Base-by-base conservation (phyloP, 92 coral and sea anemone genomes). In the Porites divaricata region DNA sequence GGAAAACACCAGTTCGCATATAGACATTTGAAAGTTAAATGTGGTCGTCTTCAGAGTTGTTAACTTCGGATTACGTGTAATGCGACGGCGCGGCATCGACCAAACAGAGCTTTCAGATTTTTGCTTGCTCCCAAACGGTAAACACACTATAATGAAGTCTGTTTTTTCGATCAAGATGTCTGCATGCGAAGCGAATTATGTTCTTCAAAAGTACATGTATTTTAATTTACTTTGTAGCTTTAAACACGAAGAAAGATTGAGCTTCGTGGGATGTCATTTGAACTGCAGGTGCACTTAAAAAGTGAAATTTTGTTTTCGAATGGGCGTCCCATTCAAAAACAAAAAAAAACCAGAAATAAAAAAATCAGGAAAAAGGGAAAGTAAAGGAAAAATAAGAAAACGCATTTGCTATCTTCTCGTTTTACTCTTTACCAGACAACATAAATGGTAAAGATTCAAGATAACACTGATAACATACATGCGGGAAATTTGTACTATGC, bases 61-160 rank as follows among this genome's bases (percentile, higher is more conserved):
- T 79, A 79, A 79, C 51, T 8, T 23, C 62, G 62, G 62, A 24
- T 67, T 79, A 24, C 23, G 74, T 68, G 15, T 52, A 67, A 54
- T 10, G 75, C 45, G 4, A 6, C 45, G 45, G 4, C 52, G 13
- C 17, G 53, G 13, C 83, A 1, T 79, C 76, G 50, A 52, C 26
- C 74, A 80, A 54, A 80, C 74, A 56, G 57, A 80, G 76, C 65
- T 80, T 80, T 80, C 67, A 77, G 66, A 70, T 57, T n/a, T 8
- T n/a, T 26, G 76, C 75, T 80, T 54, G 85, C 57, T 80, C 54
- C 19, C 84, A 52, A 26, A 8, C 25, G 66, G 75, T 67, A 80
- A 80, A 80, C 76, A 80, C 8, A 56, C 76, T 16, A 66, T 67
- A 35, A 35, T 35, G 22, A 35, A 69, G 85, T 57, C 56, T 54